Evolutionary conservation across 1,140 invertebrate species (phyloP), one percentile per base, ranked within the genome.

Genomic region (Campodea augens): DNA sequence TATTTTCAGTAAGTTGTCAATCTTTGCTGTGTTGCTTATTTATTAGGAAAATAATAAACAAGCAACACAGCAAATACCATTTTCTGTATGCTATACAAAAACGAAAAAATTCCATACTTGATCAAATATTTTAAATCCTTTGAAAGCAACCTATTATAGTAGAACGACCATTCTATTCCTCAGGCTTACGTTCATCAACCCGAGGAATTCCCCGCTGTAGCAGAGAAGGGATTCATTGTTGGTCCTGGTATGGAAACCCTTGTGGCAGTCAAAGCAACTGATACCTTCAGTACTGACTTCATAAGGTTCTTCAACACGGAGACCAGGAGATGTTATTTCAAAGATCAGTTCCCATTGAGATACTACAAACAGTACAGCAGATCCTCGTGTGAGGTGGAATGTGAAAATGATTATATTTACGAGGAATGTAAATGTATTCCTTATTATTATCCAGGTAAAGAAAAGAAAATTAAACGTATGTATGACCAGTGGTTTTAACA

Each of bases 201-300:
- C 12, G 53, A 54, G 15, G 48, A 52, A 25, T 54, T 54, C 46
- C 51, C 51, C 18, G 49, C 49, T 21, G 51, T 50, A 4, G 50
- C 49, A 1, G 51, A 54, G 37, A 46, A 49, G 24, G 53, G 53
- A 5, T 48, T 54, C 36, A 23, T 53, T 10, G 52, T 54, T 1
- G 48, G 38, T 20, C 53, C 53, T 24, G 53, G 53, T 5, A 50
- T 47, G 38, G 48, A 49, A 15, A 52, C 44, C 42, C 45, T 47
- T 42, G 43, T 52, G 25, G 46, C 27, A 15, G 19, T 45, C 49
- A 4, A 41, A 10, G 51, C 45, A 3, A 48, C 46, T 21, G 49
- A 52, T 23, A 50, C 51, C 4, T 49, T 41, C 47, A 54, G 52
- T 29, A 32, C 41, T 5, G 47, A 45, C 10, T 38, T 44, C 4